These are phyloP conservation scores for Aurelia sp. DNA, from an alignment of 30 jellyfish, hydroid and myxozoan genomes.

Conservation along the genomic window DNA sequence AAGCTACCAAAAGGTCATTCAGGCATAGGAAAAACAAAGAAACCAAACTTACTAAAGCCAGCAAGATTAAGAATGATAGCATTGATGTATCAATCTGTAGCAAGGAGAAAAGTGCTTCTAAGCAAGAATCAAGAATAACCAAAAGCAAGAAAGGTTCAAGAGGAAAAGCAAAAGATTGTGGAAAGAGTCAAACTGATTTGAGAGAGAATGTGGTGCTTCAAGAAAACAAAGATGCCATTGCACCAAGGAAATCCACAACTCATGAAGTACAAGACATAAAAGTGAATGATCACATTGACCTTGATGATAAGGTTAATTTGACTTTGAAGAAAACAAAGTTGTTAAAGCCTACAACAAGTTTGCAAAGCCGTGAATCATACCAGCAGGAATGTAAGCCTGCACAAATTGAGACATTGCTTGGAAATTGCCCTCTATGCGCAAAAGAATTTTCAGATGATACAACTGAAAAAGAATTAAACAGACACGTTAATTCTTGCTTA, in stretches of 20 bases:
- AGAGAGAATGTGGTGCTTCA: background rate
- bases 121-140: background rate
- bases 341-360: background rate
- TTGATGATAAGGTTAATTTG: background rate
- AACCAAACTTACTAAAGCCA: background rate
- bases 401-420: background rate
- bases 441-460: background rate
- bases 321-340: background rate
- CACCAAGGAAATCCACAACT: too few relatives aligned
- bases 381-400: background rate
- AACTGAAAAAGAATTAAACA: slow-evolving; percentile 15
- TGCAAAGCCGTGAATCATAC: background rate
- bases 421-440: slow-evolving; percentile 43
- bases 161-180: background rate
- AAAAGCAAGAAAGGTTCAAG: background rate
- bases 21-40: slow-evolving; percentile 10
- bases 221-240: background rate
- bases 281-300: background rate
- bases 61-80: too few relatives aligned
- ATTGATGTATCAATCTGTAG: too few relatives aligned
- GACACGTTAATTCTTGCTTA: slow-evolving; percentile 54
- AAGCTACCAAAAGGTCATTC: slow-evolving; percentile 10
- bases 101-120: too few relatives aligned
- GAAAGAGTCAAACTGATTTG: background rate
- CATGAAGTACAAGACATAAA: background rate